Conservation (phyloP, 2,888 invertebrate species). For the Ornithoptera alexandrae region DNA sequence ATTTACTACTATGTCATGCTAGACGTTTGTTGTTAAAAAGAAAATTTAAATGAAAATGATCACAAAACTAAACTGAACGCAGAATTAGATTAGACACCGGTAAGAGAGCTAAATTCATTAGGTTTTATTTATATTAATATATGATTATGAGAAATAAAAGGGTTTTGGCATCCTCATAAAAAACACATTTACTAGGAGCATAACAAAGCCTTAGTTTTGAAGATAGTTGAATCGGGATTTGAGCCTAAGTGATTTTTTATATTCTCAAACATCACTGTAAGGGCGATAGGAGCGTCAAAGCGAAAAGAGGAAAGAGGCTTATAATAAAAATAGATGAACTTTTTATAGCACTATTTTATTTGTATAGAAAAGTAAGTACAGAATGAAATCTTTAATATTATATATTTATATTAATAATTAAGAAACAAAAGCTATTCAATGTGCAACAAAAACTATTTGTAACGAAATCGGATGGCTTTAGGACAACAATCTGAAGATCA, state of each 20-base stretch:
- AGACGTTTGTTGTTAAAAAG: no score
- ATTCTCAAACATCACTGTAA: slow-evolving; percentile 14
- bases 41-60: no score
- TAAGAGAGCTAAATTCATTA: no score
- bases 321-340: slow-evolving; percentile 2
- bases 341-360: not conserved
- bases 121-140: no score
- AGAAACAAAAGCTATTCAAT: not conserved
- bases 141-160: not conserved
- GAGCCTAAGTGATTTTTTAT: slow-evolving; percentile 28
- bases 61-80: no score
- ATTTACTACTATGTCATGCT: no score
- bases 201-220: slow-evolving; percentile 9
- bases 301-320: not conserved
- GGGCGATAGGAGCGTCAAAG: slow-evolving; percentile 7
- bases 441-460: no score
- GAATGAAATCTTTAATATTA: no score
- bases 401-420: no score
- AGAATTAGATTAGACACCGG: no score
- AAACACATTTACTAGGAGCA: slow-evolving; percentile 11
- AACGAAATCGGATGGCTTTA: no score
- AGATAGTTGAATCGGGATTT: slow-evolving; percentile 21
- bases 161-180: slow-evolving; percentile 14
- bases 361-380: not conserved
- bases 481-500: no score